These are phyloP conservation scores for Hirudo medicinalis DNA, from an alignment of 1,140 invertebrate genomes.

Conservation along the genomic window DNA sequence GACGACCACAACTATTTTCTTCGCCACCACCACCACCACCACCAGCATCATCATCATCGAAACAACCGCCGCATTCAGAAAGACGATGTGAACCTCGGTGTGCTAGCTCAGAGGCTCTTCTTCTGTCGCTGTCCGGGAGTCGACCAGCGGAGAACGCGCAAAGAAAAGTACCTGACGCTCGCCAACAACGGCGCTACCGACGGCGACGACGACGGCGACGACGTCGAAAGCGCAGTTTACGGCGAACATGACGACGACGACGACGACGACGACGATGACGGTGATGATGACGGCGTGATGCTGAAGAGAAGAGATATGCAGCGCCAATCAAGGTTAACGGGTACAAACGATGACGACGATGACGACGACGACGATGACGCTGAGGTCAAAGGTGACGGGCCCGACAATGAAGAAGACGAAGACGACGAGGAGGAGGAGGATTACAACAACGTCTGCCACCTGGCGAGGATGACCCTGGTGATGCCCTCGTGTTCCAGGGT, in stretches of 20 bases:
- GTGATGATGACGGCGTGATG: not conserved
- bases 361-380: not conserved
- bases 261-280: not conserved
- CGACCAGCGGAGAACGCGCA: not conserved
- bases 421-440: constrained; percentile 3
- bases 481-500: constrained; percentile 20
- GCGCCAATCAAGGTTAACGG: not conserved
- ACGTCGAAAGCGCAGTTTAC: not conserved
- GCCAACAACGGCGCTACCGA: not conserved
- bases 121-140: not conserved
- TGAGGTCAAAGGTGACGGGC: not conserved
- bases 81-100: too few relatives aligned
- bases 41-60: constrained; percentile 15
- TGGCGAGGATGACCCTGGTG: constrained; percentile 5
- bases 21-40: constrained; percentile 11
- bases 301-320: not conserved
- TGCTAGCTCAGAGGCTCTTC: not conserved
- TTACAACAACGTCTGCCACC: constrained; percentile 11
- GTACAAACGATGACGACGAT: not conserved
- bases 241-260: not conserved
- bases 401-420: not conserved
- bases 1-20: not conserved
- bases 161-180: not conserved
- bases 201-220: constrained; percentile 10
- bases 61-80: not conserved